Base-by-base conservation (phyloP, 1,140 invertebrate genomes). In the Halyomorpha halys region DNA sequence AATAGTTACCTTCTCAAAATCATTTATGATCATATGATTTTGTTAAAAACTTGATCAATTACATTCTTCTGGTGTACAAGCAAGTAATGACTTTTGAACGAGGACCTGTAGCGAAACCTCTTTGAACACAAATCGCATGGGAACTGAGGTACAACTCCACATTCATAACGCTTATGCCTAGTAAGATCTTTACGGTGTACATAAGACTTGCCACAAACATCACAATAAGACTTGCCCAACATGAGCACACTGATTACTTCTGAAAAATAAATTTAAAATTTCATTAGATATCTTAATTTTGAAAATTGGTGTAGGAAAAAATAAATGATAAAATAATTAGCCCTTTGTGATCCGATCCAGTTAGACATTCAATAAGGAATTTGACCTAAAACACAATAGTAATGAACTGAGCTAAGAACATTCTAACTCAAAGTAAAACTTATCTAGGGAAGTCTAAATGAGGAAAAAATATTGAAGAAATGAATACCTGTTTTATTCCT, bases 151-250 rank as follows among this genome's bases (percentile, higher is more conserved):
- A 69, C 73, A 61, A 76, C 72, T 0, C 75, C 74, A 61, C 79
- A 80, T 54, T 80, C 78, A 63, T 79, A 61, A 25, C 27, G 25
- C 45, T 30, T 30, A 44, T 65, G 64, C 30, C 59, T 61, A 34
- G 23, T 61, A 4, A 69, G 76, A 71, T 86, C 88, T 65, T 85
- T 86, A 74, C 88, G 89, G 63, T 90, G 78, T 73, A 88, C 88
- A 76, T 90, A 90, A 44, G 85, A 81, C 59, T 86, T 80, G 56
- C 86, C 86, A 39, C 67, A 68, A 15, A 53, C 54, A n/a, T 49
- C 59, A 59, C 65, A 68, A 25, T 23, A 49, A 4, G 47, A 49
- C 21, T 49, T 49, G 21, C 47, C 21, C 21, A 21, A 19, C n/a
- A 49, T 19, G 5, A 49, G 47, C 6, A 11, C 47, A 18, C 47